phyloP scores from a whole-genome alignment of 1,140 invertebrate genomes.

The Drosophila quadrilineata region DNA sequence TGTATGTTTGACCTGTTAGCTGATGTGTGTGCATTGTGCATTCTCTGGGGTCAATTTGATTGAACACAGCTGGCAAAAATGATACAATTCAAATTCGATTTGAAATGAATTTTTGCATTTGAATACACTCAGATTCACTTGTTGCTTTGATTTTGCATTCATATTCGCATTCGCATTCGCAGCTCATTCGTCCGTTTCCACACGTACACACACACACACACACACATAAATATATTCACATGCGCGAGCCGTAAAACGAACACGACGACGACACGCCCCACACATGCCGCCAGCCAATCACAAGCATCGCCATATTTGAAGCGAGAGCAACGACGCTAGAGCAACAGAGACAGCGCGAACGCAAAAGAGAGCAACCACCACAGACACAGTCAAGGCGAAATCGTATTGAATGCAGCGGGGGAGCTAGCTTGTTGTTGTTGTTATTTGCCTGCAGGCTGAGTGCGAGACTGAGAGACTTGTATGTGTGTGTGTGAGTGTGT shows the following conservation, averaged over 20 bases:
- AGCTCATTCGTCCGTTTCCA: constrained; percentile 17
- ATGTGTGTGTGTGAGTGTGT: no score
- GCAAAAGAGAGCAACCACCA: constrained; percentile 45
- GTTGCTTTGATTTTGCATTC: constrained; percentile 60
- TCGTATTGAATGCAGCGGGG: constrained; percentile 47
- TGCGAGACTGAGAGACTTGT: constrained; percentile 1
- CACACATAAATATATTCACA: constrained; percentile 27
- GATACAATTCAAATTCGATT: constrained; percentile 28
- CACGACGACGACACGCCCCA: constrained; percentile 35
- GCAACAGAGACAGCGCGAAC: constrained; percentile 11
- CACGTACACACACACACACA: no score
- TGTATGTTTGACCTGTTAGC: constrained; percentile 13
- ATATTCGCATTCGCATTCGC: constrained; percentile 14
- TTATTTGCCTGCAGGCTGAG: constrained; percentile 17
- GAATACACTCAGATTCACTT: constrained; percentile 42
- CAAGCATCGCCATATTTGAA: constrained; percentile 68
- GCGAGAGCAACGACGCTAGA: constrained; percentile 43
- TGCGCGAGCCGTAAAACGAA: constrained; percentile 12
- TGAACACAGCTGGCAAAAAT: constrained; percentile 46
- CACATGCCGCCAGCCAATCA: constrained; percentile 43
- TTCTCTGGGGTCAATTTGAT: constrained; percentile 39
- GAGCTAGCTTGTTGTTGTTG: constrained; percentile 17
- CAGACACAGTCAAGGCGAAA: constrained; percentile 48
- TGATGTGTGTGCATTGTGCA: constrained; percentile 1
- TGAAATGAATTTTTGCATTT: constrained; percentile 27